A percentile compares a stretch with the other conserved stretches of the same genome.
These are phyloP conservation scores for Oophaga pumilio DNA, from an alignment of 2,113 vertebrate genomes.

Conservation along the genomic window DNA sequence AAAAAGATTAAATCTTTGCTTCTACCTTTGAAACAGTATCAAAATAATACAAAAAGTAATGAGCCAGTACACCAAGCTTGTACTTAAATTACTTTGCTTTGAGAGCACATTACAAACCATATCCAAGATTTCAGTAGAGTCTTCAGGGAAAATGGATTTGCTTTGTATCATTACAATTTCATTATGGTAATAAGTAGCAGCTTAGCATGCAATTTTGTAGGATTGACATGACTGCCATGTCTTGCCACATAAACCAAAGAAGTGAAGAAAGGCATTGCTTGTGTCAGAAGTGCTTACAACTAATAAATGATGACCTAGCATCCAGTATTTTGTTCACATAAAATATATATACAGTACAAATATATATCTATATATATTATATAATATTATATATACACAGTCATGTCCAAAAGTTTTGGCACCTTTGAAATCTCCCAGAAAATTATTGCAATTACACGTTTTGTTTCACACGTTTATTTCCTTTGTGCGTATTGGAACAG, in stretches of 20 bases:
- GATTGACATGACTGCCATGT: conserved; percentile 16
- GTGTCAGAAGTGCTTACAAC: neutral
- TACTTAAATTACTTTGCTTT: conserved; percentile 33
- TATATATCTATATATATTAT: too few relatives aligned
- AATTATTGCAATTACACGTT: too few relatives aligned
- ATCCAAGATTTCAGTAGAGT: conserved; percentile 49
- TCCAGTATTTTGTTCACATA: neutral
- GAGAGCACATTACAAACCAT: conserved; percentile 33
- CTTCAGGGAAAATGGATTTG: conserved; percentile 48
- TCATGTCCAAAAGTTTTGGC: too few relatives aligned
- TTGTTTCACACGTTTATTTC: too few relatives aligned
- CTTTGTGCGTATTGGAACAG: too few relatives aligned
- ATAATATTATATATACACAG: too few relatives aligned
- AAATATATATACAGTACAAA: too few relatives aligned
- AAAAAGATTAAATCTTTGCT: conserved; percentile 12
- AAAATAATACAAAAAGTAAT: conserved; percentile 53
- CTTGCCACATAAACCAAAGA: conserved; percentile 1
- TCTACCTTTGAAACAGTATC: conserved; percentile 34
- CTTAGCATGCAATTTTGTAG: conserved; percentile 24
- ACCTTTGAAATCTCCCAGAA: too few relatives aligned
- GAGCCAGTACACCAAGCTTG: conserved; percentile 28
- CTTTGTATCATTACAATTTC: conserved; percentile 48
- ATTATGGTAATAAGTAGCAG: conserved; percentile 51
- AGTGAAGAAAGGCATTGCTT: neutral
- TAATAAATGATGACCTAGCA: neutral